A percentile compares a stretch with the other conserved stretches of the same genome.
These are phyloP conservation scores for Stratiomys singularior DNA, from an alignment of 2,888 invertebrate species.

Conservation along the genomic window DNA sequence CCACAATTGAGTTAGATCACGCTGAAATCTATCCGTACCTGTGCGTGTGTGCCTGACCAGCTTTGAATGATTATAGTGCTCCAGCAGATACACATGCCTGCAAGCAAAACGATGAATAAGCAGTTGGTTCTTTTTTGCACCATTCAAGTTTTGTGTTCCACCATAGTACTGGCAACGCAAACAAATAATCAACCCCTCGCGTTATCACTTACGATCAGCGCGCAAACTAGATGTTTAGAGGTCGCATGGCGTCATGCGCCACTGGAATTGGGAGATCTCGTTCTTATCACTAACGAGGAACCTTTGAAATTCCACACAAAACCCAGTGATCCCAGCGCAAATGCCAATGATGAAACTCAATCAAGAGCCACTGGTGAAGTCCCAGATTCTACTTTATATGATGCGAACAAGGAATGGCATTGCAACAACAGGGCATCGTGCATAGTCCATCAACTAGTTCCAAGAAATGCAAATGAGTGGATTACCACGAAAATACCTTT, in stretches of 20 bases:
- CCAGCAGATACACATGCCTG: neutral
- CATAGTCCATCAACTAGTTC: slow-evolving; percentile 59
- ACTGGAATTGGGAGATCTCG: slow-evolving; percentile 57
- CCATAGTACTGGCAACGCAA: neutral
- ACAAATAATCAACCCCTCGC: neutral
- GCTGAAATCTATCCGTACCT: neutral
- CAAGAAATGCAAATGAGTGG: slow-evolving; percentile 59
- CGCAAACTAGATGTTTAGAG: slow-evolving; percentile 60
- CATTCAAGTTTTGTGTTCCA: neutral
- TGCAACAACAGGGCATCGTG: slow-evolving; percentile 58
- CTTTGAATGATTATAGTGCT: neutral
- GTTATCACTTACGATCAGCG: slow-evolving; percentile 63
- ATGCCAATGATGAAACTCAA: neutral
- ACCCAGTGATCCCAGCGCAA: neutral
- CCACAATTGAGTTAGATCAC: neutral
- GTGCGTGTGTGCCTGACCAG: neutral
- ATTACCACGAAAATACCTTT: slow-evolving; percentile 62
- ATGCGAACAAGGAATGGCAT: slow-evolving; percentile 56
- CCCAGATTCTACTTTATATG: neutral
- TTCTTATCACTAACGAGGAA: slow-evolving; percentile 60
- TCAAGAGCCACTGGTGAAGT: neutral
- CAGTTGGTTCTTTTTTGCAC: neutral
- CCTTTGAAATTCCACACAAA: slow-evolving; percentile 57
- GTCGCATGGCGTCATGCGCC: slow-evolving; percentile 64
- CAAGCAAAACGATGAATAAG: slow-evolving; percentile 13